A percentile compares a stretch with the other conserved stretches of the same genome.
Evolutionary conservation across 2,113 vertebrate genomes (phyloP).

Genomic region (Corydoras maculifer): DNA sequence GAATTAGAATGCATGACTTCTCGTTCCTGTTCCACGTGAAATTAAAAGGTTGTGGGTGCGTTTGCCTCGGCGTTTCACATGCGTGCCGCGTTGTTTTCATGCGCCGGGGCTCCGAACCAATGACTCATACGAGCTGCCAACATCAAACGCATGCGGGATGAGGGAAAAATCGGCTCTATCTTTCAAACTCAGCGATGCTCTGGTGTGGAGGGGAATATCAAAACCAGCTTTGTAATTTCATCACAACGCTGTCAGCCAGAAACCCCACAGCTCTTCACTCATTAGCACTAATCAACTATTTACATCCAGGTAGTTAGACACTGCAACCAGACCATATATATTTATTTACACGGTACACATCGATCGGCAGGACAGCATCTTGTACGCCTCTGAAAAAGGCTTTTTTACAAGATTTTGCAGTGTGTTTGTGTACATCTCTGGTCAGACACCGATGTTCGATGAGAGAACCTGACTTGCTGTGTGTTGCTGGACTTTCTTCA

Average conservation of each 20-base stretch:
- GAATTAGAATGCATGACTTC: constrained; percentile 32
- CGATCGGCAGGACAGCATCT: too few relatives aligned
- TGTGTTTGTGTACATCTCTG: too few relatives aligned
- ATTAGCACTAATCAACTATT: too few relatives aligned
- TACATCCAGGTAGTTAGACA: too few relatives aligned
- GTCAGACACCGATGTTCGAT: too few relatives aligned
- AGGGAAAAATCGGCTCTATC: background rate
- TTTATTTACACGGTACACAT: too few relatives aligned
- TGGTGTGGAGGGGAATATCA: background rate
- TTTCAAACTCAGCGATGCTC: background rate
- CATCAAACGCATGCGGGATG: constrained; percentile 10
- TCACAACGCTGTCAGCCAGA: background rate
- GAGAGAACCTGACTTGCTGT: too few relatives aligned
- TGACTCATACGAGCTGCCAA: background rate
- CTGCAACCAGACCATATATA: too few relatives aligned
- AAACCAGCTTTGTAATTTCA: background rate
- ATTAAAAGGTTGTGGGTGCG: constrained; percentile 17
- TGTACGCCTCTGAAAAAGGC: too few relatives aligned
- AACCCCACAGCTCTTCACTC: background rate
- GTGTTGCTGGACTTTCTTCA: too few relatives aligned
- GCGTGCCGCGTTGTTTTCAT: constrained; percentile 27
- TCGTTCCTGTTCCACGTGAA: constrained; percentile 26
- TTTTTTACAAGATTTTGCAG: too few relatives aligned
- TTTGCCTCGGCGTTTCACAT: constrained; percentile 33
- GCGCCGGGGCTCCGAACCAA: constrained; percentile 6